A percentile compares a stretch with the other conserved stretches of the same genome.
Evolutionary conservation across 2,113 vertebrate species (phyloP).

Genomic region (Hypanus sabinus): DNA sequence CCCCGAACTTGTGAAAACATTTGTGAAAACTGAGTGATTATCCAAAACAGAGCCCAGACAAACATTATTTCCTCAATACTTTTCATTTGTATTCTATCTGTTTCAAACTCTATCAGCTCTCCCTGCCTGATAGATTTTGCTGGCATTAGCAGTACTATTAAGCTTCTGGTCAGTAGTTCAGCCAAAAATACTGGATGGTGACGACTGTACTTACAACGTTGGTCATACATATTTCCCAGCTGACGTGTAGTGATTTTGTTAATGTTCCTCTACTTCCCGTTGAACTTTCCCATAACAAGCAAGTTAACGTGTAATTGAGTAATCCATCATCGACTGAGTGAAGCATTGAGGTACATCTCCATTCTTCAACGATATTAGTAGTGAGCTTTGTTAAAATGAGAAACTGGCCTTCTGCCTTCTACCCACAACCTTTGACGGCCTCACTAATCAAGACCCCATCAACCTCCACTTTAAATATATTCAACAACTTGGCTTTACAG

Average conservation of each 20-base stretch:
- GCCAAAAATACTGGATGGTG: not conserved
- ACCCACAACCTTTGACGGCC: too few species aligned
- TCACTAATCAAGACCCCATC: too few species aligned
- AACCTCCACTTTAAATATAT: too few species aligned
- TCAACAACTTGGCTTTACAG: too few species aligned
- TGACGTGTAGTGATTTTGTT: not conserved
- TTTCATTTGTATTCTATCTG: not conserved
- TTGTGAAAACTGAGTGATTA: not conserved
- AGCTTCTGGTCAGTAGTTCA: not conserved
- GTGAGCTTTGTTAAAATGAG: not conserved
- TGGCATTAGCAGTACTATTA: not conserved
- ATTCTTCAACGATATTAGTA: not conserved
- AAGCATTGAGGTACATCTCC: not conserved
- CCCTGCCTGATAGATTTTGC: not conserved
- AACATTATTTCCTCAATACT: not conserved
- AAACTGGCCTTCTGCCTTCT: not conserved
- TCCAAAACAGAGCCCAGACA: not conserved
- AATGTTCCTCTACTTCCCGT: not conserved
- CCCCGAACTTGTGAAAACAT: not conserved
- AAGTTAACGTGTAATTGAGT: constrained; percentile 11
- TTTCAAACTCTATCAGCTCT: not conserved
- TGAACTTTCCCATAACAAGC: constrained; percentile 1
- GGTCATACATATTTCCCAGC: not conserved
- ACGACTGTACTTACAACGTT: not conserved
- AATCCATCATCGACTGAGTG: constrained; percentile 21